These are phyloP conservation scores for Drosophila eohydei DNA, from an alignment of 2,888 invertebrate genomes.

Conservation along the genomic window DNA sequence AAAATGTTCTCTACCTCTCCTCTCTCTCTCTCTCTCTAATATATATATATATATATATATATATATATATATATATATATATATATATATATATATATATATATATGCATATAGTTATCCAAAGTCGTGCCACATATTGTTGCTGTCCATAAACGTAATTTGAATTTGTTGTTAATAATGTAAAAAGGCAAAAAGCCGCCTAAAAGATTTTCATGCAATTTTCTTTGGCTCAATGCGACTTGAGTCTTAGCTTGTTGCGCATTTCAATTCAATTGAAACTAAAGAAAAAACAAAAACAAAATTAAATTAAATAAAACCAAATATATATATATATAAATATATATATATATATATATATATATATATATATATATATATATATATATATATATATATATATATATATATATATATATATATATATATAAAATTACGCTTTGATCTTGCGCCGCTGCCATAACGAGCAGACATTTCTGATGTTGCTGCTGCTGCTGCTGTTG, in stretches of 20 bases:
- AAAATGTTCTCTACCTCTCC: constrained; percentile 15
- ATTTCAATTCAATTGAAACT: constrained; percentile 68
- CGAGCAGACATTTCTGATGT: constrained; percentile 58
- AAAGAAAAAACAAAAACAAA: constrained; percentile 34
- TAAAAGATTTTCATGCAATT: constrained; percentile 28
- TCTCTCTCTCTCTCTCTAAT: background rate
- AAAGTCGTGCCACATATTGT: constrained; percentile 39
- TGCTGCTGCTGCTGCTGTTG: constrained; percentile 20
- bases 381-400: constrained; percentile 5
- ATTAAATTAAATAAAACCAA: constrained; percentile 7
- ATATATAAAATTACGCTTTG: constrained; percentile 49
- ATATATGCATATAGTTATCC: background rate
- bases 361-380: background rate
- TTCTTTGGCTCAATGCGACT: constrained; percentile 29
- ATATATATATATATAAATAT: background rate
- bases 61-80: background rate
- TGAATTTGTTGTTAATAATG: constrained; percentile 47
- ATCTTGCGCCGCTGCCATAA: constrained; percentile 72
- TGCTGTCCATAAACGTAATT: constrained; percentile 35
- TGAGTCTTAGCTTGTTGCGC: constrained; percentile 45
- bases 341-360: constrained; percentile 6
- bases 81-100: constrained; percentile 6
- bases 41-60: constrained; percentile 8
- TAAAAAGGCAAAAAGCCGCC: constrained; percentile 29
- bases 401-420: background rate